Percentiles rank a stretch among this genome's conserved stretches.
These are phyloP conservation scores for Ochlodes sylvanus DNA, from an alignment of 2,888 invertebrate species.

Conservation along the genomic window DNA sequence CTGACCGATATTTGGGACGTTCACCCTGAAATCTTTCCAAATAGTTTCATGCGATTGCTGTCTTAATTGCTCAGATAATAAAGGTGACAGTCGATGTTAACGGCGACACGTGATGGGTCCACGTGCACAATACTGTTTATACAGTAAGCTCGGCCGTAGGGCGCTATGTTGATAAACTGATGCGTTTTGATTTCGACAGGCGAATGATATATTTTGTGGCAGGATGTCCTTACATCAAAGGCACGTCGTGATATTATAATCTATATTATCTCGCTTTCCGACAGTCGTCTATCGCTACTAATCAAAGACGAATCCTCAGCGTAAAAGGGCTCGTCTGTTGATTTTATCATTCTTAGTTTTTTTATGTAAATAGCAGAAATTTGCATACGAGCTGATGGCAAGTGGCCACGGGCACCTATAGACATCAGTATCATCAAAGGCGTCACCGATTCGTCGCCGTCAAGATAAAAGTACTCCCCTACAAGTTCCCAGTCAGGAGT, in stretches of 20 bases:
- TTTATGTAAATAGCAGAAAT: too few relatives aligned
- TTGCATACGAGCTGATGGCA: too few relatives aligned
- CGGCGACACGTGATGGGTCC: constrained; percentile 6
- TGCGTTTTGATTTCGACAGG: constrained; percentile 12
- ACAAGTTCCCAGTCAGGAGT: too few relatives aligned
- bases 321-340: not conserved
- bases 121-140: constrained; percentile 30
- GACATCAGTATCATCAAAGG: too few relatives aligned
- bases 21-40: constrained; percentile 34
- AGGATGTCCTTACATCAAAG: constrained; percentile 22
- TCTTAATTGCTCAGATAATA: constrained; percentile 10
- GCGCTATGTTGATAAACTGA: constrained; percentile 26
- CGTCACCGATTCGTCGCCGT: too few relatives aligned
- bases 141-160: constrained; percentile 5
- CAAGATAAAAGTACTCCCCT: too few relatives aligned
- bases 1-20: constrained; percentile 40
- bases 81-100: constrained; percentile 9
- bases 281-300: not conserved
- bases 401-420: too few relatives aligned
- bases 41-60: constrained; percentile 9
- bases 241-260: not conserved
- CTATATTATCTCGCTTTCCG: not conserved
- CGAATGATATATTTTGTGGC: constrained; percentile 15
- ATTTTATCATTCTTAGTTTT: too few relatives aligned
- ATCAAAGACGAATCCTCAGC: not conserved